Evolutionary conservation across 2,113 vertebrate genomes (phyloP).

Genomic region (Gymnogyps californianus): DNA sequence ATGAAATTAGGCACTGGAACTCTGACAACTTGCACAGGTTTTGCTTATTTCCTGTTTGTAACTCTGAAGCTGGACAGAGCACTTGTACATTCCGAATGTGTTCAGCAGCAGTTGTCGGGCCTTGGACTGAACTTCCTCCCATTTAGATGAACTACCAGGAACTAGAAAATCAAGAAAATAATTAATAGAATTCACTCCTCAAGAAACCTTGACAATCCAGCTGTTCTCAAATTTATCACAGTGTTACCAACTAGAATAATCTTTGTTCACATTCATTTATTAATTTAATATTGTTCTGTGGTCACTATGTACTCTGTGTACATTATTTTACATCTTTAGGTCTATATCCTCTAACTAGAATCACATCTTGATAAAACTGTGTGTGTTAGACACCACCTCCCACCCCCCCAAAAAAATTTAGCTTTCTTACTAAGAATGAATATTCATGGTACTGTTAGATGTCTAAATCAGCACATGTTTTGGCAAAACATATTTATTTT

Average conservation of each 20-base stretch:
- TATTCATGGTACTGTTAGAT: not conserved
- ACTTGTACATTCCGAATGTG: conserved; percentile 87
- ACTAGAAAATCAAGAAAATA: conserved; percentile 72
- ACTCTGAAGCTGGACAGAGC: conserved; percentile 92
- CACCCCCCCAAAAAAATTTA: not conserved
- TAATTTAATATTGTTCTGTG: not conserved
- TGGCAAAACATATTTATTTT: not conserved
- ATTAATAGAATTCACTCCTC: not conserved
- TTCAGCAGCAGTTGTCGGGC: conserved; percentile 85
- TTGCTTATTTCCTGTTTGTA: conserved; percentile 77
- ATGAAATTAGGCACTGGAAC: conserved; percentile 75
- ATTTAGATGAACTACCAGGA: conserved; percentile 84
- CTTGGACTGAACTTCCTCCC: conserved; percentile 93
- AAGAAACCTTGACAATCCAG: not conserved
- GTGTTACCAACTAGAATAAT: not conserved
- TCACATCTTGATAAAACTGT: not conserved
- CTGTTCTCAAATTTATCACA: not conserved
- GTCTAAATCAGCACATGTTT: not conserved
- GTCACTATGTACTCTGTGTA: not conserved
- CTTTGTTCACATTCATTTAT: not conserved
- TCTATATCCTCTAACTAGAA: not conserved
- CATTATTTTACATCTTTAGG: not conserved
- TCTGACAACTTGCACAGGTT: conserved; percentile 82
- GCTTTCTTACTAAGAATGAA: not conserved
- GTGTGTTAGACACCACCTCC: not conserved